A percentile compares a stretch with the other conserved stretches of the same genome.
Conservation (phyloP, 2,113 vertebrate genomes). For the Cyprinodon variegatus region DNA sequence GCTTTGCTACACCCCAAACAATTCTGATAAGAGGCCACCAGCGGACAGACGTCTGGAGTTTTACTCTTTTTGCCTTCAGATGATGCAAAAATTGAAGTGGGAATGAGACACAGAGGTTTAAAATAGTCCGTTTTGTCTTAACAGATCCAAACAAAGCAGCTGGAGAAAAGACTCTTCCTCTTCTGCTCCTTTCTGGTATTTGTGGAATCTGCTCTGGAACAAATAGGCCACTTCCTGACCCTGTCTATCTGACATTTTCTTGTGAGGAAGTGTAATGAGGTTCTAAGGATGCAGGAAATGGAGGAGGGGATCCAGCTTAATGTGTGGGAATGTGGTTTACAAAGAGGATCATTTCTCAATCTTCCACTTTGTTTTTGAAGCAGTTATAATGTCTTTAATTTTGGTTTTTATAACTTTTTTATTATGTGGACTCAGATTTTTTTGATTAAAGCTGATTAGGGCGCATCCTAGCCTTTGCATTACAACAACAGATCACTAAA, state of each 20-base stretch:
- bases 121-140: constrained; percentile 35
- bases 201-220: constrained; percentile 83
- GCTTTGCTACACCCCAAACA: background rate
- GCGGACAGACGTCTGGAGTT: too few relatives aligned
- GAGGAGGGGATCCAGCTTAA: constrained; percentile 6
- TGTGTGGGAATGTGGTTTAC: constrained; percentile 4
- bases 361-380: background rate
- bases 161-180: constrained; percentile 64
- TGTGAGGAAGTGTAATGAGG: constrained; percentile 45
- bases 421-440: too few relatives aligned
- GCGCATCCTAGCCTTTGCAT: too few relatives aligned
- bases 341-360: background rate
- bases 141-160: constrained; percentile 56
- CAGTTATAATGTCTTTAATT: background rate
- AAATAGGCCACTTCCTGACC: constrained; percentile 81
- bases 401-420: background rate
- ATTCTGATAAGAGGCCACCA: background rate
- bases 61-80: background rate
- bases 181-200: constrained; percentile 80
- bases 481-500: too few relatives aligned
- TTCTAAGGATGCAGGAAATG: constrained; percentile 23
- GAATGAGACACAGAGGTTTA: background rate
- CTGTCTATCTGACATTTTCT: constrained; percentile 57
- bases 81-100: background rate
- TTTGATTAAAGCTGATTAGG: too few relatives aligned